Base-by-base conservation (phyloP, 2,113 vertebrate genomes). In the Anseranas semipalmata region DNA sequence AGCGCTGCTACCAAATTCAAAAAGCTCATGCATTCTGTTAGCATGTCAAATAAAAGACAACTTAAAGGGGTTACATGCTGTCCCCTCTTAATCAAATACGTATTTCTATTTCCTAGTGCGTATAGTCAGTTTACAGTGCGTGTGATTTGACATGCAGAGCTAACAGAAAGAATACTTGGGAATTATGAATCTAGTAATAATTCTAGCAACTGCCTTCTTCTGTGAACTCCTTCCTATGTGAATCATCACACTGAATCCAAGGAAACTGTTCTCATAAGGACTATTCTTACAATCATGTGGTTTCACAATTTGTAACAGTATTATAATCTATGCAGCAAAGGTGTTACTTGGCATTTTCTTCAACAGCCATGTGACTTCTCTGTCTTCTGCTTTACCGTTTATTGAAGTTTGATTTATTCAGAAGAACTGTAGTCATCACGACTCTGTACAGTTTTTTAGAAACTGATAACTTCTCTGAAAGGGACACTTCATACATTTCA, bases 301-400 rank as follows among this genome's bases (percentile, higher is more conserved):
- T 56, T 91, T 91, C 71, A 76, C 27, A 53, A 55, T 62, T 76
- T 50, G 41, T 65, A 83, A 74, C 21, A 62, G 18, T 50, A 52
- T 48, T 75, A 58, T 28, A 70, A 76, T 62, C 37, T 46, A 9
- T 1, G 1, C 58, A 90, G 33, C 16, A 76, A 93, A 66, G 2
- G 5, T 0, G 0, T 67, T 83, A 75, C 17, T 81, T 0, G 0
- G 33, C 60, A 33, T 15, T 87, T 71, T 53, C 53, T 68, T 62
- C 58, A 71, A 39, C 3, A 91, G 16, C 12, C 45, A 16, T 16
- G 24, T 48, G 58, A n/a, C 59, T 79, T 60, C 70, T 87, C 62
- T 48, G 17, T 53, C 41, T 82, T 76, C 59, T 4, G 2, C 13
- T 91, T 53, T 39, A 62, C 28, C n/a, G 24, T 66, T 85, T 81